Base-by-base conservation (phyloP, 2,797 vertebrate genomes). In the Leptatherina wallacei region DNA sequence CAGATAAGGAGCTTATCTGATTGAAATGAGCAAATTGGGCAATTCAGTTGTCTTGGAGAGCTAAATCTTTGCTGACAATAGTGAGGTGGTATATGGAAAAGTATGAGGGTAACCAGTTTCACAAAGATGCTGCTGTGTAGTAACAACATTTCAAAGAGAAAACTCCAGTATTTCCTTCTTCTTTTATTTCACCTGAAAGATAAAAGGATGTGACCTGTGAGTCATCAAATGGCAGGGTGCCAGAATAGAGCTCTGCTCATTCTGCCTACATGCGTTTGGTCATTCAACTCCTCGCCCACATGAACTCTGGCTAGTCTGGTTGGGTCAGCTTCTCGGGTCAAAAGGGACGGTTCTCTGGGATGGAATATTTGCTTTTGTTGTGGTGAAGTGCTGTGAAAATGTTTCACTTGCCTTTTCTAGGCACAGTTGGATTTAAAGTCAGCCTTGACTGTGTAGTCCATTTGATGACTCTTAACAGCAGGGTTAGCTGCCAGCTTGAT, bases 321-420 rank as follows among this genome's bases (percentile, higher is more conserved):
- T 20, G 18, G 58, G 61, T 73, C 66, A 59, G 67, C 69, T 16
- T 36, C 51, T 74, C 3, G 14, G 61, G 61, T 69, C 69, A 62
- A 4, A 69, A 73, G 51, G 10, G 29, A 29, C 24, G 3, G 20
- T 4, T 14, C 68, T 61, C 54, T 22, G 22, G 57, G 56, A 71
- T 65, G 42, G 12, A n/a, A 29, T 57, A 38, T 13, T 57, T 20
- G 4, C 44, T 64, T 27, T n/a, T 68, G 60, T 58, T 71, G 30
- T 59, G 58, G 33, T 27, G 3, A 8, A 61, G 30, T 22, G 32
- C 61, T 36, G 6, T 61, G 42, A 66, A 56, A 66, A 61, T 58
- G 24, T 16, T 71, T 22, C 14, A 49, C 58, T 61, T 56, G 56
- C 61, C 47, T 40, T 57, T 11, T 63, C 33, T 22, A 29, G 32